A percentile compares a stretch with the other conserved stretches of the same genome.
These are phyloP conservation scores for Calcarius lapponicus DNA, from an alignment of 2,797 vertebrate genomes.

Conservation along the genomic window DNA sequence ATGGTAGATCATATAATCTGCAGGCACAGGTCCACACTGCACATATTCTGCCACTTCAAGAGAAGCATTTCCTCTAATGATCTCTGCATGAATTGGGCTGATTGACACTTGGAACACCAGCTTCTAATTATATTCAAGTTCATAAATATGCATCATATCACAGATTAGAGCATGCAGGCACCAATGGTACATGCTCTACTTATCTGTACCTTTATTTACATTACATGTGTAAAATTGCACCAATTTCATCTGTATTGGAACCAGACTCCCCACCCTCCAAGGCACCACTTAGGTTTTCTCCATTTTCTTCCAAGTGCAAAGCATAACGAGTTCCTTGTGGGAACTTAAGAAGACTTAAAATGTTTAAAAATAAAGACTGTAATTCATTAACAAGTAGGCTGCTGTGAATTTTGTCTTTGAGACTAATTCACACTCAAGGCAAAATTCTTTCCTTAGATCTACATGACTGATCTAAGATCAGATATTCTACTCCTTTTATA, in stretches of 20 bases:
- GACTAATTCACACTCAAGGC: slow-evolving; percentile 44
- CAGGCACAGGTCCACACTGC: not conserved
- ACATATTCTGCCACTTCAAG: not conserved
- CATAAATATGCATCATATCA: not conserved
- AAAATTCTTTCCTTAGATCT: slow-evolving; percentile 40
- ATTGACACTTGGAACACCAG: not conserved
- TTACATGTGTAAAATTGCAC: not conserved
- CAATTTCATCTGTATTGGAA: not conserved
- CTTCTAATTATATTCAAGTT: not conserved
- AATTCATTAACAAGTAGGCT: slow-evolving; percentile 66
- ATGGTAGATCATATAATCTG: not conserved
- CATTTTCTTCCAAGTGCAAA: slow-evolving; percentile 52
- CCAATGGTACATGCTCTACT: not conserved
- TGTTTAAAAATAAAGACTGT: slow-evolving; percentile 64
- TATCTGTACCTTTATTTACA: not conserved
- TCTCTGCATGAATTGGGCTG: not conserved
- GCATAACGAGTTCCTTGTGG: slow-evolving; percentile 50
- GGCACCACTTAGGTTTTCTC: slow-evolving; percentile 30
- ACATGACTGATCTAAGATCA: slow-evolving; percentile 33
- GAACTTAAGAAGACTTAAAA: slow-evolving; percentile 39
- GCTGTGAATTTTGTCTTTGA: slow-evolving; percentile 63
- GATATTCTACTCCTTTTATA: not conserved
- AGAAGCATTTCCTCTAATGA: not conserved
- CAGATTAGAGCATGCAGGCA: not conserved
- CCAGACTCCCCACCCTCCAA: slow-evolving; percentile 1